These are phyloP conservation scores for Dicranocentrus wangi DNA, from an alignment of 2,888 invertebrate species.

Conservation along the genomic window DNA sequence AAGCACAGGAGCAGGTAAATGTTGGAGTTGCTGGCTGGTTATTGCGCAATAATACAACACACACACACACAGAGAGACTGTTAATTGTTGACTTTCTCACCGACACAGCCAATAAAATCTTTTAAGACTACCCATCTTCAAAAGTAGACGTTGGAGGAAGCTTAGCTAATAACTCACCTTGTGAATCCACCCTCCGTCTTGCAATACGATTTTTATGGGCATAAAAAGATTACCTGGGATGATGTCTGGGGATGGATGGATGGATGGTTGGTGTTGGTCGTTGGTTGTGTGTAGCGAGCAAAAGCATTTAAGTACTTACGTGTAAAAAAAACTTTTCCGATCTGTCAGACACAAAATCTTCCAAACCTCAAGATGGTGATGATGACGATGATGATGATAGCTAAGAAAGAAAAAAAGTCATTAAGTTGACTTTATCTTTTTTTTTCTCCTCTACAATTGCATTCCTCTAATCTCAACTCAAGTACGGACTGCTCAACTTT, in stretches of 20 bases:
- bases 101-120: constrained; percentile 8
- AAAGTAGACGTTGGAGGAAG: neutral
- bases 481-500: constrained; percentile 31
- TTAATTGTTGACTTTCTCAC: constrained; percentile 64
- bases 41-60: constrained; percentile 49
- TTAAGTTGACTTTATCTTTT: constrained; percentile 41
- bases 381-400: constrained; percentile 8
- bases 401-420: constrained; percentile 45
- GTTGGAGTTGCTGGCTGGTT: neutral
- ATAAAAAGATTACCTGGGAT: neutral
- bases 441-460: neutral
- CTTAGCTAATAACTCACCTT: neutral
- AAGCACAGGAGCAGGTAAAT: constrained; percentile 19
- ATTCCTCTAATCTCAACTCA: constrained; percentile 50
- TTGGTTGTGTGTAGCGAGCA: no score
- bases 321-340: no score
- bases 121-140: no score
- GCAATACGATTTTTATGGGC: constrained; percentile 6
- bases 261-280: no score
- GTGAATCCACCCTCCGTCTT: constrained; percentile 25
- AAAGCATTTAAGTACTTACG: no score
- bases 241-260: no score
- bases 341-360: neutral
- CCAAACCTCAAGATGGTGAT: constrained; percentile 15
- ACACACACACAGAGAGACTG: constrained; percentile 23